phyloP scores from a whole-genome alignment of 1,140 invertebrate species.

The Nasonia giraulti region DNA sequence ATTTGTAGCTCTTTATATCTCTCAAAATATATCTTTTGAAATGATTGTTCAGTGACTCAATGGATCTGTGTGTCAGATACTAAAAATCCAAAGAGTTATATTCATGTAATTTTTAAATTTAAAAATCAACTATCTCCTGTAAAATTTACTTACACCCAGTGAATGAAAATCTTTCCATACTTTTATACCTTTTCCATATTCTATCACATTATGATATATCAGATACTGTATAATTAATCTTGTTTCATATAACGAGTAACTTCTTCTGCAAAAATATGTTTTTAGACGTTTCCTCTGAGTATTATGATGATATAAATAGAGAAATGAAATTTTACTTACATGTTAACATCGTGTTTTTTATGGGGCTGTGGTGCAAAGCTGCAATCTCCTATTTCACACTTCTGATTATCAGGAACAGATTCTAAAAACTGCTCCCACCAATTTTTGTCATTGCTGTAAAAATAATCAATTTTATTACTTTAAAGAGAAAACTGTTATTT shows the following conservation, averaged over 20 bases:
- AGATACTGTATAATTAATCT: slow-evolving; percentile 29
- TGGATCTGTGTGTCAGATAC: slow-evolving; percentile 12
- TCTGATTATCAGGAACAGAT: neutral
- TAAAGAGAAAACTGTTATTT: no score
- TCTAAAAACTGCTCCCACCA: slow-evolving; percentile 27
- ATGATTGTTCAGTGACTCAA: slow-evolving; percentile 33
- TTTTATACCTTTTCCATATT: neutral
- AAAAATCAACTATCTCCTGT: neutral
- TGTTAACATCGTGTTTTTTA: neutral
- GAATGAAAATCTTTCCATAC: slow-evolving; percentile 23
- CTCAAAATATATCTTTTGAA: slow-evolving; percentile 15
- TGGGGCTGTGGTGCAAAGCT: neutral
- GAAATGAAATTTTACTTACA: neutral
- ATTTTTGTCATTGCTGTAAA: neutral
- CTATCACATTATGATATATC: neutral
- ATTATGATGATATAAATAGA: neutral
- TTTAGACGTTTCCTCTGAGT: neutral
- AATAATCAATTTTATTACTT: no score
- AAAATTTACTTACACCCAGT: slow-evolving; percentile 17
- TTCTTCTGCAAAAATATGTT: neutral
- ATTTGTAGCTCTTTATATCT: slow-evolving; percentile 1
- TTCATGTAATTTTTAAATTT: neutral
- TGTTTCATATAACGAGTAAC: neutral
- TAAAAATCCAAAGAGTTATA: slow-evolving; percentile 6
- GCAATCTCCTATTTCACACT: slow-evolving; percentile 16